phyloP scores from a whole-genome alignment of 2,888 invertebrate species.

The Clanis bilineata region DNA sequence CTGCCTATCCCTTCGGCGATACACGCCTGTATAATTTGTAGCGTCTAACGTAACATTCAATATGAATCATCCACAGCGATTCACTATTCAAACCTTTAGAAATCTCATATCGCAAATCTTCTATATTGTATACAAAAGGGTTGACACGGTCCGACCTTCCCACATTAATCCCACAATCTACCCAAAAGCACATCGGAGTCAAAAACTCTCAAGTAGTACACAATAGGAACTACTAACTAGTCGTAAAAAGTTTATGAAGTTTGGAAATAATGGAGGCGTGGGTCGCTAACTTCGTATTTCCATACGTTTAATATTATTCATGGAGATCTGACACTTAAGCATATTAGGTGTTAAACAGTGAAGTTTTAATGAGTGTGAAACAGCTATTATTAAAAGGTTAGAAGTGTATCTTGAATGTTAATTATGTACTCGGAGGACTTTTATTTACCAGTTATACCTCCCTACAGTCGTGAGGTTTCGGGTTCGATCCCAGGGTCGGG shows the following conservation, averaged over 20 bases:
- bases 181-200: slow-evolving; percentile 6
- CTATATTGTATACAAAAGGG: neutral
- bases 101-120: neutral
- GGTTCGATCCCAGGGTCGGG: too few species aligned
- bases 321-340: neutral
- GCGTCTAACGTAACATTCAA: neutral
- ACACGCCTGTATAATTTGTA: too few species aligned
- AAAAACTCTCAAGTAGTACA: slow-evolving; percentile 2
- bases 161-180: neutral
- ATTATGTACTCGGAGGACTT: too few species aligned
- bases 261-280: slow-evolving; percentile 2
- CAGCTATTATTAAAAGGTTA: too few species aligned
- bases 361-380: neutral
- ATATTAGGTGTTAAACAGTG: neutral
- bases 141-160: neutral
- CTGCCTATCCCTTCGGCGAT: too few species aligned
- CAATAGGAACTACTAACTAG: slow-evolving; percentile 5
- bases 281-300: neutral
- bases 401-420: too few species aligned
- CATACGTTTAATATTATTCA: neutral
- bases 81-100: neutral
- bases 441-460: too few species aligned
- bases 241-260: neutral
- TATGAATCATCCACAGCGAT: neutral
- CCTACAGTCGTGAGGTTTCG: too few species aligned